Evolutionary conservation across 30 jellyfish, hydroid and myxozoan species (phyloP).

Genomic region (Mastigias papua): DNA sequence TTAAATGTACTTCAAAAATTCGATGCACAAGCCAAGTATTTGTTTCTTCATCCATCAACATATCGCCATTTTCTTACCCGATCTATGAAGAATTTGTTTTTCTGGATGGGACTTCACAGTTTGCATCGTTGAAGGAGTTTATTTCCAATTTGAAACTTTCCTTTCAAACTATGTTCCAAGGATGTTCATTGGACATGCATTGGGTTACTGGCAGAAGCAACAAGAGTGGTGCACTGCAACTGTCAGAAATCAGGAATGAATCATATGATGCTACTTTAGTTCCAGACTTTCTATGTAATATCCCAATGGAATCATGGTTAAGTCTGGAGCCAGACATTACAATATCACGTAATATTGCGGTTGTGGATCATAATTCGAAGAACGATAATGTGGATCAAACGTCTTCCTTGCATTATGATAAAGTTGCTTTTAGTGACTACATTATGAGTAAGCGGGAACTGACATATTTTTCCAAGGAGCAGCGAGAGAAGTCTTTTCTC

Average conservation of each 20-base stretch:
- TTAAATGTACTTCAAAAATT: not conserved
- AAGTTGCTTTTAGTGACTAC: constrained; percentile 22
- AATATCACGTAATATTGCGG: constrained; percentile 25
- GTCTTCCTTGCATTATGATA: constrained; percentile 10
- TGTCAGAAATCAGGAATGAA: not conserved
- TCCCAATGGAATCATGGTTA: constrained; percentile 42
- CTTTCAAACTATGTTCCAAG: not conserved
- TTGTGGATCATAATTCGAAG: constrained; percentile 2
- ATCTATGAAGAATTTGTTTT: constrained; percentile 36
- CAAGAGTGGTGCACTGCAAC: not conserved
- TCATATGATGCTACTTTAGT: not conserved
- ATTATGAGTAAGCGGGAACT: constrained; percentile 26
- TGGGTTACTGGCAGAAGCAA: not conserved
- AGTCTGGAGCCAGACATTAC: constrained; percentile 41
- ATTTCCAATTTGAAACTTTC: not conserved
- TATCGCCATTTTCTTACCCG: constrained; percentile 57
- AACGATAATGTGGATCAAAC: not conserved
- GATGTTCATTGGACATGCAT: not conserved
- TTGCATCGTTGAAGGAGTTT: constrained; percentile 11
- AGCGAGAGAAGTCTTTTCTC: not conserved
- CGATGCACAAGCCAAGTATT: constrained; percentile 10
- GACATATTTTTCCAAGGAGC: constrained; percentile 12
- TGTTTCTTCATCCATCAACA: constrained; percentile 27
- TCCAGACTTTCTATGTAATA: constrained; percentile 43
- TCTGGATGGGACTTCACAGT: not conserved